Base-by-base conservation (phyloP, 2,888 invertebrate genomes). In the Phyto melanocephala region DNA sequence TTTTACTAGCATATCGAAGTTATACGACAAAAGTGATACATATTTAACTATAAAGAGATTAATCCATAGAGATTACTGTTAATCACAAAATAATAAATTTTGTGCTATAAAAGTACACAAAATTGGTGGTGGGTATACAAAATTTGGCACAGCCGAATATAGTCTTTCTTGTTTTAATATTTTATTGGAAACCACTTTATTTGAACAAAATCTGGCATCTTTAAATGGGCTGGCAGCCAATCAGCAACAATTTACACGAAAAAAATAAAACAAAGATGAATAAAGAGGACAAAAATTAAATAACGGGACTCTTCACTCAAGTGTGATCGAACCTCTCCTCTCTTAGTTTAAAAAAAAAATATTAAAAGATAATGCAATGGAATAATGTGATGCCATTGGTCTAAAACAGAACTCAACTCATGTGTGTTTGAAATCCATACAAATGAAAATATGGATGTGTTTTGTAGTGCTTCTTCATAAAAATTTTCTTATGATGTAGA, bases 351-450 rank as follows among this genome's bases (percentile, higher is more conserved):
- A 47, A 20, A 37, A 24, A 52, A 54, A 45, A 28, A 24, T 17
- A 50, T 33, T 17, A 8, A 62, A 63, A 4, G 24, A 28, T 35
- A 62, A 45, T 76, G 54, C 60, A 68, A 10, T 52, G 58, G 52
- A 40, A 20, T 33, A 33, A 67, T 45, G 63, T 52, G 76, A 58
- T 78, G 70, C 60, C 37, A 82, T 82, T 82, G 82, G 82, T 82
- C 71, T 35, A 75, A 22, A 79, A 56, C 37, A 54, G 40, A 74
- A 77, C 56, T 62, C 47, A 28, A 6, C 22, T 15, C 8, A 10
- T 15, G 62, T 13, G 50, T 47, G 37, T 67, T 22, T 28, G 20
- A 5, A 28, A 28, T 28, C n/a, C n/a, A n/a, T n/a, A n/a, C n/a
- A n/a, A n/a, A n/a, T n/a, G n/a, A n/a, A n/a, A n/a, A 28, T 28